Base-by-base conservation (phyloP, 2,797 vertebrate genomes). In the Pseudomugil gertrudae region DNA sequence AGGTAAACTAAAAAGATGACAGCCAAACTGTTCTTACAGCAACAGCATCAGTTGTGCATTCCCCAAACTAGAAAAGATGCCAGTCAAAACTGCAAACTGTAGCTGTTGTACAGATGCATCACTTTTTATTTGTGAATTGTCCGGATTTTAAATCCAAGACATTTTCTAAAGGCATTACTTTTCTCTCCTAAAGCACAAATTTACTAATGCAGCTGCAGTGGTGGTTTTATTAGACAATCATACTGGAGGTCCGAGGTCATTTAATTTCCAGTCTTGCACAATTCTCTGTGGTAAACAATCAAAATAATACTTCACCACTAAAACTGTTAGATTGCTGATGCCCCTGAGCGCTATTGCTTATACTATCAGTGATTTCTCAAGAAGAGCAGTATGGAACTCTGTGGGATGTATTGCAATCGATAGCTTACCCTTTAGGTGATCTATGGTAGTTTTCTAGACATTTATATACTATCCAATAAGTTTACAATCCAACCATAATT, bases 281-380 rank as follows among this genome's bases (percentile, higher is more conserved):
- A 57, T 66, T 78, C 5, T 45, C 48, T 57, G 35, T 79, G 45
- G 61, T 23, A 13, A 51, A 27, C 45, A 57, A 83, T 70, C 45
- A n/a, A n/a, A 57, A 11, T 57, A 35, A 24, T 54, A 56, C 36
- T 38, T 64, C 11, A 35, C 33, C 33, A 9, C 13, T 35, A 35
- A 35, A 35, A 35, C 33, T 35, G 10, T 11, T 35, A 35, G 33
- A 35, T 35, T 11, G 9, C 10, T 2, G 2, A 11, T 35, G 33
- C 33, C 33, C 33, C 9, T 2, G 10, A 35, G 33, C 9, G 33
- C 33, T 35, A 35, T 35, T 9, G 11, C 33, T 35, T 13, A 11
- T 35, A 35, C 13, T 13, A 35, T 35, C 10, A 35, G 33, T 11
- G 13, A 13, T 35, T 35, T 35, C 33, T 10, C 33, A 35, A 11